Evolutionary conservation across 2,113 vertebrate genomes (phyloP).

Genomic region (Setophaga coronata): DNA sequence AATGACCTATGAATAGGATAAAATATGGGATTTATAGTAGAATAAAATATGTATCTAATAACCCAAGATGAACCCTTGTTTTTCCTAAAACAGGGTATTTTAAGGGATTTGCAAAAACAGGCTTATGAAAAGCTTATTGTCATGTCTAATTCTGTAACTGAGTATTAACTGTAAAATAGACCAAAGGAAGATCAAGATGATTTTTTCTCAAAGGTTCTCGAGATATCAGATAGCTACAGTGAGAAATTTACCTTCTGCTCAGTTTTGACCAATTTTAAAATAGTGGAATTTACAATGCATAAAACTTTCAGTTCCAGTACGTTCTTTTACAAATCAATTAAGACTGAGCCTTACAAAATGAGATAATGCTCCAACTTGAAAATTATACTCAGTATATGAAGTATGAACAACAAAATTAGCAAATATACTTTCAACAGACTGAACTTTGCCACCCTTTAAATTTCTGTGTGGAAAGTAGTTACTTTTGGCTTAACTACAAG

Average conservation of each 20-base stretch:
- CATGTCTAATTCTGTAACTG: slow-evolving; percentile 40
- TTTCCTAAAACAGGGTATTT: slow-evolving; percentile 13
- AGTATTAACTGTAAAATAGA: slow-evolving; percentile 37
- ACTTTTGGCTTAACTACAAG: slow-evolving; percentile 4
- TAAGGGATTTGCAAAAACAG: slow-evolving; percentile 19
- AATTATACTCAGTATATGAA: not conserved
- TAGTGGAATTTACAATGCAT: slow-evolving; percentile 22
- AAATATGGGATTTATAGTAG: not conserved
- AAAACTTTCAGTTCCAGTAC: slow-evolving; percentile 26
- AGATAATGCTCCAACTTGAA: slow-evolving; percentile 8
- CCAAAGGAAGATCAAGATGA: slow-evolving; percentile 1
- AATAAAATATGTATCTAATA: not conserved
- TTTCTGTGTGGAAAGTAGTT: not conserved
- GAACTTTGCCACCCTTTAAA: not conserved
- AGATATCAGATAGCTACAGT: slow-evolving; percentile 39
- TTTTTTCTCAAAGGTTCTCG: slow-evolving; percentile 34
- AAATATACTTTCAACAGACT: not conserved
- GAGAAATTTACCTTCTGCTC: slow-evolving; percentile 46
- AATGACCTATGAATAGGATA: not conserved
- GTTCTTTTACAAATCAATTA: slow-evolving; percentile 32
- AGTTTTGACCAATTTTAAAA: slow-evolving; percentile 45
- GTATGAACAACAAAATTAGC: slow-evolving; percentile 13
- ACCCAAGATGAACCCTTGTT: not conserved
- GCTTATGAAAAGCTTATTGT: slow-evolving; percentile 14
- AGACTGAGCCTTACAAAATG: slow-evolving; percentile 18